Base-by-base conservation (phyloP, 2,888 invertebrate species). In the Caenorhabditis sp. region DNA sequence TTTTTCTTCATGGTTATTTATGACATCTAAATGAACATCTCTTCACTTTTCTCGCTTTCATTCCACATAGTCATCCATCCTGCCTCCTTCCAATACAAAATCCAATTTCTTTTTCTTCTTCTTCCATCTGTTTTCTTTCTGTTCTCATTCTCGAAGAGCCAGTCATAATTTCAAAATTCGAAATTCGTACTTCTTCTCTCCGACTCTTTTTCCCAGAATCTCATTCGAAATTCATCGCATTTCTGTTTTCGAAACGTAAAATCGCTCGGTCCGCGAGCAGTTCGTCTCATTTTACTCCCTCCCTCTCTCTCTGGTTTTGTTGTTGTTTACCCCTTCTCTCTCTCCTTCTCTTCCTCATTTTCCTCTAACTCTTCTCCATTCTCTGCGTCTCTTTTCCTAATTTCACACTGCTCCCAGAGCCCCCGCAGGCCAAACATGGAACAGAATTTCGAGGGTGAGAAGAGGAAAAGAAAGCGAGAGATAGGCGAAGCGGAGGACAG, bases 161-260 rank as follows among this genome's bases (percentile, higher is more conserved):
- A 22, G 56, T 37, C 56, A 44, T 44, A 26, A 67, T 18, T 67
- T 67, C 44, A 11, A 28, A 51, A 24, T 51, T 13, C 6, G 13
- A 40, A 6, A 40, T 40, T 44, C 32, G 44, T n/a, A 35, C 61
- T 53, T 62, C 64, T 65, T 65, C 64, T 62, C 61, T 40, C 47
- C 8, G n/a, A n/a, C 47, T 11, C 47, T 3, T 18, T 40, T 40
- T 15, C 6, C 50, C 55, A 32, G 62, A 35, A 58, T 51, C 74
- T 74, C 65, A 74, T 74, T 65, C 60, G 60, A 74, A 74, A 76
- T 76, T 76, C 76, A 76, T 76, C 60, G 76, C 1, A 20, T 64
- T 64, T 69, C 60, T 51, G 32, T 47, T 61, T 65, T 55, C 68
- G 61, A 69, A 70, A 78, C 70, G 64, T 62, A 67, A 78, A 70